Conservation (phyloP, 2,797 vertebrate genomes). For the Harpagifer antarcticus region DNA sequence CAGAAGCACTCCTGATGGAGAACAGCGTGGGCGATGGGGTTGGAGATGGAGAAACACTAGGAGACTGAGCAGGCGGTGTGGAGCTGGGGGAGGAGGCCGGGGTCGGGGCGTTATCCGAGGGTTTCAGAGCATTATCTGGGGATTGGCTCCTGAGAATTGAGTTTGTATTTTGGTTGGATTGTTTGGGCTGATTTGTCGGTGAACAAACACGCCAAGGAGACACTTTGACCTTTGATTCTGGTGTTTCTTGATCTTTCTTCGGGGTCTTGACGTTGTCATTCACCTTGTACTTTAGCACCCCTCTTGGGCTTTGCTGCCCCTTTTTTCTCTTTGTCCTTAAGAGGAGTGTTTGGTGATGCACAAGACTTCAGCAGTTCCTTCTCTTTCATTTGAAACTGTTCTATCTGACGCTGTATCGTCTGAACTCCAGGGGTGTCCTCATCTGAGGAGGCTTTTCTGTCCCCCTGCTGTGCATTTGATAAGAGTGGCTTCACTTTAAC, state of each 20-base stretch:
- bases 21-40: constrained; percentile 67
- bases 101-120: constrained; percentile 49
- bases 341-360: constrained; percentile 32
- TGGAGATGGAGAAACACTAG: constrained; percentile 64
- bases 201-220: constrained; percentile 34
- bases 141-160: constrained; percentile 60
- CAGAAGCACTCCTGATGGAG: constrained; percentile 81
- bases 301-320: constrained; percentile 53
- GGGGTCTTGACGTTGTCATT: constrained; percentile 44
- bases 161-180: constrained; percentile 55
- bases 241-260: constrained; percentile 47
- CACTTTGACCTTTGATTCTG: constrained; percentile 34
- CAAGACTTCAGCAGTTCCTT: constrained; percentile 69
- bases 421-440: constrained; percentile 71
- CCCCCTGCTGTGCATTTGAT: constrained; percentile 59
- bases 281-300: constrained; percentile 40
- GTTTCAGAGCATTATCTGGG: constrained; percentile 62
- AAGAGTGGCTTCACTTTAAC: constrained; percentile 71
- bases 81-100: constrained; percentile 67
- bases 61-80: constrained; percentile 67
- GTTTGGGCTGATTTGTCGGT: constrained; percentile 57
- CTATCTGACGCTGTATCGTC: constrained; percentile 81
- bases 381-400: constrained; percentile 81
- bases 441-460: constrained; percentile 56
- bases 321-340: constrained; percentile 52